Percentiles rank a stretch among this genome's conserved stretches.
Conservation (phyloP, 1,140 invertebrate species). For the Drosophila auraria region DNA sequence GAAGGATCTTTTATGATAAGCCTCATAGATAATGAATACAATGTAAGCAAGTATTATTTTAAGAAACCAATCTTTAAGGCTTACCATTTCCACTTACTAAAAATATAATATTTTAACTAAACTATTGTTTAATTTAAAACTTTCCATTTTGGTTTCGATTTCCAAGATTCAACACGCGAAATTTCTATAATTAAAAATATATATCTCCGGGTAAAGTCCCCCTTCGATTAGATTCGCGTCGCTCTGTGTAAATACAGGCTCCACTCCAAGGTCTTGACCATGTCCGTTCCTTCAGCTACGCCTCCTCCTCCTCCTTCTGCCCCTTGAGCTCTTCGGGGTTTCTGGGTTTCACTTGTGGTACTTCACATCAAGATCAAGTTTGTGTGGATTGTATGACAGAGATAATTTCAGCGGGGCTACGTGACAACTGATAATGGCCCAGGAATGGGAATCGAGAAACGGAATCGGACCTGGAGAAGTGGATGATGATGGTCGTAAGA, state of each 20-base stretch:
- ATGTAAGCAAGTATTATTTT: background rate
- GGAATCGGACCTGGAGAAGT: conserved; percentile 5
- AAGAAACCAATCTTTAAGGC: too few relatives aligned
- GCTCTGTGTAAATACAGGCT: conserved; percentile 30
- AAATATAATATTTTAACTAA: background rate
- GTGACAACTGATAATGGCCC: conserved; percentile 46
- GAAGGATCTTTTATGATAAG: background rate
- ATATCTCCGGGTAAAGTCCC: conserved; percentile 6
- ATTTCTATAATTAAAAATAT: conserved; percentile 9
- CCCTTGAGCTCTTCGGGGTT: background rate
- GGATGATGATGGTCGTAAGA: background rate
- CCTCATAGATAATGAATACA: background rate
- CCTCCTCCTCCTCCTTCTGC: conserved; percentile 1
- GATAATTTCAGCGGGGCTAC: conserved; percentile 41
- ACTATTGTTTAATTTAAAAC: background rate
- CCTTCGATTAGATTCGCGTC: conserved; percentile 29
- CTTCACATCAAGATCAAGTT: conserved; percentile 54
- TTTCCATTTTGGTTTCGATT: background rate
- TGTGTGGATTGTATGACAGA: conserved; percentile 3
- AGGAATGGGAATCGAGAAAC: conserved; percentile 28
- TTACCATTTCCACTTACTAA: too few relatives aligned
- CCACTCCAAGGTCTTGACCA: conserved; percentile 24
- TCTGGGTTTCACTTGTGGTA: conserved; percentile 29
- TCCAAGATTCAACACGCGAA: background rate
- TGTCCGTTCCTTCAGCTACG: conserved; percentile 9